Evolutionary conservation across 2,888 invertebrate genomes (phyloP).

Genomic region (Drosophila meridionalis): DNA sequence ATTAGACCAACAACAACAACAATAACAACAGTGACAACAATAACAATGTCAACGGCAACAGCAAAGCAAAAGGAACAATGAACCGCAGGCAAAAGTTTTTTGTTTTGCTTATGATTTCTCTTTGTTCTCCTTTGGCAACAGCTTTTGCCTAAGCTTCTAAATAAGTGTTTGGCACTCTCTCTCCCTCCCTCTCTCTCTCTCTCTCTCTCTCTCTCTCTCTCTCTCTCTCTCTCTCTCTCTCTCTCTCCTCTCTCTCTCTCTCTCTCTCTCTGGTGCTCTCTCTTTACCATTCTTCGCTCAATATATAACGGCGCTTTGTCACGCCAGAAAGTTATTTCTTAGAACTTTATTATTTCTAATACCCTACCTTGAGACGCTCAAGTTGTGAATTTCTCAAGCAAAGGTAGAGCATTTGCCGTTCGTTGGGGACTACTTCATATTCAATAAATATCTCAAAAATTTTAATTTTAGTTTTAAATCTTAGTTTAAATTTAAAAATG

Average conservation of each 20-base stretch:
- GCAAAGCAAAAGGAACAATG: background rate
- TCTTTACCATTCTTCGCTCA: slow-evolving; percentile 6
- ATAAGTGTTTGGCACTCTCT: slow-evolving; percentile 23
- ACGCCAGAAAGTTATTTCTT: slow-evolving; percentile 43
- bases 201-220: slow-evolving; percentile 4
- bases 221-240: slow-evolving; percentile 9
- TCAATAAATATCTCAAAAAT: background rate
- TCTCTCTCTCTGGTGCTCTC: slow-evolving; percentile 4
- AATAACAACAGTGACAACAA: background rate
- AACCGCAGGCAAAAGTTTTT: slow-evolving; percentile 22
- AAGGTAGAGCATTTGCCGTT: background rate
- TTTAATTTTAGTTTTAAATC: background rate
- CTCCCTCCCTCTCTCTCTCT: slow-evolving; percentile 9
- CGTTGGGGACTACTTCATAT: background rate
- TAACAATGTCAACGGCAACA: background rate
- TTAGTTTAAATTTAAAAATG: background rate
- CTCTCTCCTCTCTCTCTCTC: slow-evolving; percentile 4
- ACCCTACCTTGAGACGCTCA: slow-evolving; percentile 21
- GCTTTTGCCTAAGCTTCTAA: slow-evolving; percentile 21
- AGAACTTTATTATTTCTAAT: slow-evolving; percentile 9
- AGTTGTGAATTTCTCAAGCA: background rate
- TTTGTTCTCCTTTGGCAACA: slow-evolving; percentile 13
- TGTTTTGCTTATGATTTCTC: slow-evolving; percentile 1
- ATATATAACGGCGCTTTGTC: slow-evolving; percentile 52
- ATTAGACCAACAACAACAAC: slow-evolving; percentile 51